phyloP scores from a whole-genome alignment of 53 echinoderm and acorn worm genomes.

The Actinopyga echinites region DNA sequence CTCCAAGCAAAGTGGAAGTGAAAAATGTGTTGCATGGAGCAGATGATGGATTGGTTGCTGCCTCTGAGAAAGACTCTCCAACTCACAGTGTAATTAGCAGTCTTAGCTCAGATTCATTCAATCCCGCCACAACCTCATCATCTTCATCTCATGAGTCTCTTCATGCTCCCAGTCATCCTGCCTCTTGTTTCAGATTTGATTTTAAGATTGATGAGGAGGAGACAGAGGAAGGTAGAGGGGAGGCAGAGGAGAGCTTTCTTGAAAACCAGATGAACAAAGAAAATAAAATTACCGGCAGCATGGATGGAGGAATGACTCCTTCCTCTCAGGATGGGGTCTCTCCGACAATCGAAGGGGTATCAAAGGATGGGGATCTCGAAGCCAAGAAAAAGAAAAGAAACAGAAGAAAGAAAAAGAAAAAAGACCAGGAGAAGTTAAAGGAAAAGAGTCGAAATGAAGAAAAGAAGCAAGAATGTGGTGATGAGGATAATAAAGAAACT shows the following conservation, averaged over 20 bases:
- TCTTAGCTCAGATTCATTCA: constrained; percentile 16
- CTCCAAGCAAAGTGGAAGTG: too few relatives aligned
- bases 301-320: neutral
- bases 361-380: too few relatives aligned
- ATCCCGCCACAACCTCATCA: constrained; percentile 6
- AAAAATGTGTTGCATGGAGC: too few relatives aligned
- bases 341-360: constrained; percentile 6
- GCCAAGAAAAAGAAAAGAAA: constrained; percentile 39
- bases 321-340: constrained; percentile 7
- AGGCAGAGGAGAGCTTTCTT: too few relatives aligned
- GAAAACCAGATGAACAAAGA: neutral
- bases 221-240: constrained; percentile 30
- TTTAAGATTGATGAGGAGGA: constrained; percentile 66
- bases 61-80: neutral
- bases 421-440: neutral
- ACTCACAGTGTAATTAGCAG: constrained; percentile 32
- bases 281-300: neutral
- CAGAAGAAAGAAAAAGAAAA: constrained; percentile 31
- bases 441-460: constrained; percentile 2
- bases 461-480: constrained; percentile 12
- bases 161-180: neutral
- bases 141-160: neutral
- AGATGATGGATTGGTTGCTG: neutral
- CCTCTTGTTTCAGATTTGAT: constrained; percentile 63
- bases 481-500: constrained; percentile 24